These are phyloP conservation scores for Microplitis manilae DNA, from an alignment of 2,888 invertebrate species.

Conservation along the genomic window DNA sequence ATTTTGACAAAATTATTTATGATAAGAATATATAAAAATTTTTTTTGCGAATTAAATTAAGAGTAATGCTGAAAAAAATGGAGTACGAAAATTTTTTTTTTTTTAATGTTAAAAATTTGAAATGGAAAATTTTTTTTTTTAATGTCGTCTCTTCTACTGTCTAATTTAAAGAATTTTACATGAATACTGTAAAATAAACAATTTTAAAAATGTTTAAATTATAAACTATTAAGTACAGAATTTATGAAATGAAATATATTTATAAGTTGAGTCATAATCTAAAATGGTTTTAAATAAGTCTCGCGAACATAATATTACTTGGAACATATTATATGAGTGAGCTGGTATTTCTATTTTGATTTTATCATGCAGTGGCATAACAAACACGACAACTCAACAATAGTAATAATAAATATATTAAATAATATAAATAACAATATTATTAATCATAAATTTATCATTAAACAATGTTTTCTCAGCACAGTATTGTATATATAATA, in stretches of 20 bases:
- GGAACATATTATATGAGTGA: background rate
- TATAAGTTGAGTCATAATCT: slow-evolving; percentile 5
- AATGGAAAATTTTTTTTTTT: too few relatives aligned
- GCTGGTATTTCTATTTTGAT: slow-evolving; percentile 1
- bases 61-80: too few relatives aligned
- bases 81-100: too few relatives aligned
- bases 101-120: too few relatives aligned
- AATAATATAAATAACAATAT: slow-evolving; percentile 5
- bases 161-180: too few relatives aligned
- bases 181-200: too few relatives aligned
- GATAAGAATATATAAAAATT: too few relatives aligned
- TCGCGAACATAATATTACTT: background rate
- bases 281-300: slow-evolving; percentile 16
- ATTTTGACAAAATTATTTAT: too few relatives aligned
- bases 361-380: background rate
- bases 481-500: background rate
- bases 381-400: background rate
- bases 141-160: too few relatives aligned
- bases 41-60: too few relatives aligned
- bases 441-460: background rate
- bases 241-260: background rate
- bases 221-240: background rate
- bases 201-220: too few relatives aligned
- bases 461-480: background rate
- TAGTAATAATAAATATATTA: background rate